A percentile compares a stretch with the other conserved stretches of the same genome.
Conservation (phyloP, 1,140 invertebrate species). For the Pemphigus obesinymphae region DNA sequence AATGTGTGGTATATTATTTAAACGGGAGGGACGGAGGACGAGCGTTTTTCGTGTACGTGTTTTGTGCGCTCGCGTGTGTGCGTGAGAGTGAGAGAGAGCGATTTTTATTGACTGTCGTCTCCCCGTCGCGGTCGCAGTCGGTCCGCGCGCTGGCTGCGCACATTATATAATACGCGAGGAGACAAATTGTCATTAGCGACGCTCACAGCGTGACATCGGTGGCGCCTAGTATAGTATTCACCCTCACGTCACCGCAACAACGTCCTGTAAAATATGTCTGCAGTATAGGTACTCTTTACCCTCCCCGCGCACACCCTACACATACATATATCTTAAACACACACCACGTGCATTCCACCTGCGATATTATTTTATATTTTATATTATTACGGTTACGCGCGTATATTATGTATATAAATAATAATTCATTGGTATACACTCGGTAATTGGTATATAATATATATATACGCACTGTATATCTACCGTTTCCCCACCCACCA, state of each 20-base stretch:
- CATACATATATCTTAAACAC: background rate
- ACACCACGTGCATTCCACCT: constrained; percentile 31
- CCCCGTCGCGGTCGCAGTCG: background rate
- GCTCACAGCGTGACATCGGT: constrained; percentile 39
- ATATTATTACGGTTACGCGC: background rate
- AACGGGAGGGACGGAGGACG: no score
- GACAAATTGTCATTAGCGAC: constrained; percentile 40
- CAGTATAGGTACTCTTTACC: background rate
- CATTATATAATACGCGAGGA: no score
- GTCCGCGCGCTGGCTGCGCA: background rate
- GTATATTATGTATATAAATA: background rate
- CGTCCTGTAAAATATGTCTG: constrained; percentile 25
- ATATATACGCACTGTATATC: no score
- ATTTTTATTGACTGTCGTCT: constrained; percentile 32
- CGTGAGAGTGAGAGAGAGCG: background rate
- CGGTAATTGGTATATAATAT: no score
- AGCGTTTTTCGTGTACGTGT: no score
- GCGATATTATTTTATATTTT: constrained; percentile 26
- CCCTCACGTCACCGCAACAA: constrained; percentile 13
- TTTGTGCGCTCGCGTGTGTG: background rate
- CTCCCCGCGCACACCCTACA: background rate
- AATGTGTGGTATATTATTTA: no score
- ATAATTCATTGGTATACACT: background rate
- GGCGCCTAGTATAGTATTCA: constrained; percentile 19
- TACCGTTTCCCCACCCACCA: no score